Percentiles rank a stretch among this genome's conserved stretches.
Conservation (phyloP, 2,888 invertebrate species). For the Drosophila testacea region DNA sequence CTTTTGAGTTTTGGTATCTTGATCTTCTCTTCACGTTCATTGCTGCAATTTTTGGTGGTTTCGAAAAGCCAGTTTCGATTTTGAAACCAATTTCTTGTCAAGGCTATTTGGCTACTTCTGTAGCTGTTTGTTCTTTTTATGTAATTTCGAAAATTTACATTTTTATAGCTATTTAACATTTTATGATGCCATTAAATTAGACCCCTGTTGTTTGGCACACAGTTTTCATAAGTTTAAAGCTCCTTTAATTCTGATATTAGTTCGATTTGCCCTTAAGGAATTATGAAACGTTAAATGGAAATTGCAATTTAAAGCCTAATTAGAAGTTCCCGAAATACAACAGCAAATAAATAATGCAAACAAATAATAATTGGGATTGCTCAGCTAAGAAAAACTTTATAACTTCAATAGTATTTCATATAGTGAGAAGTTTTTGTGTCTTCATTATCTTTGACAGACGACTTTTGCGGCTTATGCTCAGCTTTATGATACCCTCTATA, state of each 20-base stretch:
- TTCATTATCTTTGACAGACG: not conserved
- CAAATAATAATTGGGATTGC: not conserved
- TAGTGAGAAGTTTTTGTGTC: not conserved
- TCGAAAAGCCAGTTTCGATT: slow-evolving; percentile 23
- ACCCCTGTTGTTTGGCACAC: not conserved
- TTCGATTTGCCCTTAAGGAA: not conserved
- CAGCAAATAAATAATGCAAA: not conserved
- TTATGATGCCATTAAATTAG: slow-evolving; percentile 21
- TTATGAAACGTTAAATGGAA: not conserved
- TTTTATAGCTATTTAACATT: slow-evolving; percentile 30
- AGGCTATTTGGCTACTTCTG: slow-evolving; percentile 22
- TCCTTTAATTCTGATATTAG: slow-evolving; percentile 2
- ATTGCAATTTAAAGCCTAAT: not conserved
- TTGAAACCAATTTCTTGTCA: slow-evolving; percentile 33
- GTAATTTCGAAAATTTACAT: slow-evolving; percentile 22
- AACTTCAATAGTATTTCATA: not conserved
- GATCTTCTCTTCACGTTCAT: slow-evolving; percentile 13
- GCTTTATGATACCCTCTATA: not conserved
- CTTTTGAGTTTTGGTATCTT: slow-evolving; percentile 32
- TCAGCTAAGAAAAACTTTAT: not conserved
- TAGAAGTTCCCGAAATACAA: not conserved
- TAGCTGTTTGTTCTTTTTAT: slow-evolving; percentile 6
- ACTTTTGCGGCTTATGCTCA: no score
- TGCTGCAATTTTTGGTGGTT: slow-evolving; percentile 13
- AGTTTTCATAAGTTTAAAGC: slow-evolving; percentile 7